Conservation (phyloP, 2,888 invertebrate species). For the Melieria omissa region DNA sequence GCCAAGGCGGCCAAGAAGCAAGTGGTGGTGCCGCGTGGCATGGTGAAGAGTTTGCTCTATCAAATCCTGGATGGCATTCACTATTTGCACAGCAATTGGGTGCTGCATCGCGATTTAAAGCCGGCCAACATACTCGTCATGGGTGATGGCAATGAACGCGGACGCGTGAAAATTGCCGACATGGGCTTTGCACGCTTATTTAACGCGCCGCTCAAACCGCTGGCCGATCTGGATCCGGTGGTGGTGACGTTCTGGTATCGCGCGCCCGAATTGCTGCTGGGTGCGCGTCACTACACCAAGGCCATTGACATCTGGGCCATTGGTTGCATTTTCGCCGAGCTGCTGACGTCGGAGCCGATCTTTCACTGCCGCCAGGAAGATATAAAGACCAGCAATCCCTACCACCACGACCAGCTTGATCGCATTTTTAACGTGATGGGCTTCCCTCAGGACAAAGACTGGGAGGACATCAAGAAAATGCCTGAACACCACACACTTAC, state of each 20-base stretch:
- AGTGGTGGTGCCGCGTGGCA: slow-evolving; percentile 94
- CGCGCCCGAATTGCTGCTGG: slow-evolving; percentile 93
- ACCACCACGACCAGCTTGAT: slow-evolving; percentile 98
- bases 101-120: slow-evolving; percentile 97
- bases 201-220: slow-evolving; percentile 95
- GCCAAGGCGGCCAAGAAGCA: slow-evolving; percentile 97
- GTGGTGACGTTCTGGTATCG: slow-evolving; percentile 99
- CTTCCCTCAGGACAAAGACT: slow-evolving; percentile 96
- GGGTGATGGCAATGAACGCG: slow-evolving; percentile 98
- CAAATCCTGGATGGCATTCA: slow-evolving; percentile 99
- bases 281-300: slow-evolving; percentile 97
- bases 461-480: slow-evolving; percentile 99
- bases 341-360: slow-evolving; percentile 98
- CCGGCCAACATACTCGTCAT: slow-evolving; percentile 99
- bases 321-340: slow-evolving; percentile 98
- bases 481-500: slow-evolving; percentile 95
- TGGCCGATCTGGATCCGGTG: slow-evolving; percentile 98
- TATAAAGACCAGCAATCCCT: slow-evolving; percentile 98
- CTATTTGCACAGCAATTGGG: slow-evolving; percentile 99
- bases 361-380: slow-evolving; percentile 99
- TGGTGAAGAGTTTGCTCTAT: slow-evolving; percentile 97
- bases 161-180: slow-evolving; percentile 97
- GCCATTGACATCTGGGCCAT: slow-evolving; percentile 99
- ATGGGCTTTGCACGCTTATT: slow-evolving; percentile 99
- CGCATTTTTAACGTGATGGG: slow-evolving; percentile 99